A percentile compares a stretch with the other conserved stretches of the same genome.
Evolutionary conservation across 2,888 invertebrate species (phyloP).

Genomic region (Andricus quercusramuli): DNA sequence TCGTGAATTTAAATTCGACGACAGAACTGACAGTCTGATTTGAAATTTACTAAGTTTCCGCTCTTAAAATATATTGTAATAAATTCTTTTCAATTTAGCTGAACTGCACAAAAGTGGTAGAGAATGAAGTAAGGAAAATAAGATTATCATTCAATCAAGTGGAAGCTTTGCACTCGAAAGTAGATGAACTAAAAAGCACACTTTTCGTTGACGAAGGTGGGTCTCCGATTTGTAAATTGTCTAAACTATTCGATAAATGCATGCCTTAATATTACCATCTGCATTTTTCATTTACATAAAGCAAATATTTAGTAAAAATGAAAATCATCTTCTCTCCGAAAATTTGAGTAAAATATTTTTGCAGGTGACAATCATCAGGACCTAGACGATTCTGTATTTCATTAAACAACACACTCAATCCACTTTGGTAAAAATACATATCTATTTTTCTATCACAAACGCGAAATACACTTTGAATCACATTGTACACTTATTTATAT

Average conservation of each 20-base stretch:
- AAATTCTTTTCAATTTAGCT: neutral
- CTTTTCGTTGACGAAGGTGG: constrained; percentile 19
- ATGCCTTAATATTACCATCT: neutral
- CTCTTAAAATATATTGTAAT: neutral
- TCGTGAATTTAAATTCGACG: no score
- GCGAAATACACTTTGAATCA: neutral
- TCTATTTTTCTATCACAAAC: constrained; percentile 3
- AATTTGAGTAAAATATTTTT: constrained; percentile 12
- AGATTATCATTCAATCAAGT: constrained; percentile 30
- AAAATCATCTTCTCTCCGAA: neutral
- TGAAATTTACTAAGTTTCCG: neutral
- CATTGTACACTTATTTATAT: constrained; percentile 19
- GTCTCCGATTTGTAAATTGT: neutral
- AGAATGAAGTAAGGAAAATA: constrained; percentile 24
- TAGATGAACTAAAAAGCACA: constrained; percentile 17
- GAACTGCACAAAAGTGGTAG: neutral
- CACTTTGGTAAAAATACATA: neutral
- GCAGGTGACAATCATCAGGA: constrained; percentile 28
- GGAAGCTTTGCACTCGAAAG: constrained; percentile 31
- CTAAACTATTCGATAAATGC: neutral
- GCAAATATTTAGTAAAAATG: neutral
- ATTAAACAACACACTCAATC: neutral
- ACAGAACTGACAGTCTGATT: no score
- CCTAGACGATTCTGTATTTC: constrained; percentile 17
- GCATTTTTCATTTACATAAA: neutral